Evolutionary conservation across 2,113 vertebrate species (phyloP).

Genomic region (Syngnathus typhle): DNA sequence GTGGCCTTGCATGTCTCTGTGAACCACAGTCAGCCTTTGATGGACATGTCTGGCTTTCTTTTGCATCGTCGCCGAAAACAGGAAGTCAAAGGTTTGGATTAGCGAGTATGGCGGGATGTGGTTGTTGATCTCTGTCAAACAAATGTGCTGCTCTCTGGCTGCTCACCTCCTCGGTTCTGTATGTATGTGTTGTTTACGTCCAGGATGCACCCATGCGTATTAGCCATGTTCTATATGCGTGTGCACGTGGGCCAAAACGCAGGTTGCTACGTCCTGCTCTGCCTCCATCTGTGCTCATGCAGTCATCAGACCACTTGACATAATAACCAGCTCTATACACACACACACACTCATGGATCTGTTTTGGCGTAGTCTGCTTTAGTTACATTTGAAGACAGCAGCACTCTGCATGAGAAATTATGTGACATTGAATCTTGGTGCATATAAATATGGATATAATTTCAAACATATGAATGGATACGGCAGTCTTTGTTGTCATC

Average conservation of each 20-base stretch:
- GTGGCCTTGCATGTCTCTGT: constrained; percentile 53
- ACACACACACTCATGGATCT: constrained; percentile 37
- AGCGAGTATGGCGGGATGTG: constrained; percentile 3
- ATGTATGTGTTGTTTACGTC: constrained; percentile 27
- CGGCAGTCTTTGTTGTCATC: background rate
- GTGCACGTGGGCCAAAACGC: constrained; percentile 49
- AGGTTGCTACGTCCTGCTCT: constrained; percentile 64
- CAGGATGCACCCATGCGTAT: constrained; percentile 42
- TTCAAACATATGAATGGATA: background rate
- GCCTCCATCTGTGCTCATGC: constrained; percentile 73
- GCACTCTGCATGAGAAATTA: background rate
- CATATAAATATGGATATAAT: background rate
- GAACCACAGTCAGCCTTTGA: constrained; percentile 43
- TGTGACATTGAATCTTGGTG: background rate
- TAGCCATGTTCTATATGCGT: constrained; percentile 24
- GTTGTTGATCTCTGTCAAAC: constrained; percentile 19
- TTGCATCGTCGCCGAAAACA: background rate
- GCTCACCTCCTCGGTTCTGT: constrained; percentile 17
- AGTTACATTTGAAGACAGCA: constrained; percentile 4
- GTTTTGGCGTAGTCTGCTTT: constrained; percentile 2
- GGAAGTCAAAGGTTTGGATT: constrained; percentile 7
- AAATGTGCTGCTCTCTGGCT: background rate
- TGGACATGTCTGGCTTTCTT: constrained; percentile 18
- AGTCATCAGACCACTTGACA: constrained; percentile 60
- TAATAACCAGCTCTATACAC: constrained; percentile 35